These are phyloP conservation scores for Scomber colias DNA, from an alignment of 2,113 vertebrate genomes.

Conservation along the genomic window DNA sequence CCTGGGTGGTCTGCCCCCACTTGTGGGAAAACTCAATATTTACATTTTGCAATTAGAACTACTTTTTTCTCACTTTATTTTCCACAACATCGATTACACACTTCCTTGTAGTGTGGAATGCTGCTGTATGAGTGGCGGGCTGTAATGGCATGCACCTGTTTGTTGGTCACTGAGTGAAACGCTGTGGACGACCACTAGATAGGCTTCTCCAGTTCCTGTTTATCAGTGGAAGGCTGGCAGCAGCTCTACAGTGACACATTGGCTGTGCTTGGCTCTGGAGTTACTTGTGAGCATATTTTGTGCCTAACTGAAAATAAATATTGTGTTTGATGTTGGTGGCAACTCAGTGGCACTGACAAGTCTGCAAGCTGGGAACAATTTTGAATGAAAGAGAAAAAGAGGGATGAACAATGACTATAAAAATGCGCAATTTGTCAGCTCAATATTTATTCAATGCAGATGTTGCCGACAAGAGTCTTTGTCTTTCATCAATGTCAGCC, in stretches of 20 bases:
- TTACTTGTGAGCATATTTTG: slow-evolving; percentile 51
- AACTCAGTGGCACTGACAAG: slow-evolving; percentile 40
- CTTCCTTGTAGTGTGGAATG: slow-evolving; percentile 73
- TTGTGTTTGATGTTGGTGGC: slow-evolving; percentile 41
- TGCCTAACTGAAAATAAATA: slow-evolving; percentile 53
- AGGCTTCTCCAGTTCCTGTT: slow-evolving; percentile 55
- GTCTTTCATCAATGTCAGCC: slow-evolving; percentile 71
- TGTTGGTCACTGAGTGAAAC: slow-evolving; percentile 59
- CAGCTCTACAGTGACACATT: slow-evolving; percentile 30
- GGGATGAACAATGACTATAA: slow-evolving; percentile 45
- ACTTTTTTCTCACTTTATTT: slow-evolving; percentile 87
- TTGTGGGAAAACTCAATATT: slow-evolving; percentile 92
- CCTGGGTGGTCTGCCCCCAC: slow-evolving; percentile 89
- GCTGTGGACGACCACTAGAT: slow-evolving; percentile 40
- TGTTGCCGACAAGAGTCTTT: slow-evolving; percentile 64
- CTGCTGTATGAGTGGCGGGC: slow-evolving; percentile 39
- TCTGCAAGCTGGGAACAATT: slow-evolving; percentile 39
- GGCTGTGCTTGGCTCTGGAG: slow-evolving; percentile 21
- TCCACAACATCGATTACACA: slow-evolving; percentile 83
- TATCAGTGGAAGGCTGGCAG: slow-evolving; percentile 19
- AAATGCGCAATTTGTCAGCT: slow-evolving; percentile 65
- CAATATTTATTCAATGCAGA: slow-evolving; percentile 76
- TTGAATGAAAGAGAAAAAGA: slow-evolving; percentile 30
- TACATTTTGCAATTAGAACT: slow-evolving; percentile 90
- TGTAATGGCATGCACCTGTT: slow-evolving; percentile 82